Percentiles rank a stretch among this genome's conserved stretches.
Evolutionary conservation across 2,888 invertebrate genomes (phyloP).

Genomic region (Xestia c-nigrum): DNA sequence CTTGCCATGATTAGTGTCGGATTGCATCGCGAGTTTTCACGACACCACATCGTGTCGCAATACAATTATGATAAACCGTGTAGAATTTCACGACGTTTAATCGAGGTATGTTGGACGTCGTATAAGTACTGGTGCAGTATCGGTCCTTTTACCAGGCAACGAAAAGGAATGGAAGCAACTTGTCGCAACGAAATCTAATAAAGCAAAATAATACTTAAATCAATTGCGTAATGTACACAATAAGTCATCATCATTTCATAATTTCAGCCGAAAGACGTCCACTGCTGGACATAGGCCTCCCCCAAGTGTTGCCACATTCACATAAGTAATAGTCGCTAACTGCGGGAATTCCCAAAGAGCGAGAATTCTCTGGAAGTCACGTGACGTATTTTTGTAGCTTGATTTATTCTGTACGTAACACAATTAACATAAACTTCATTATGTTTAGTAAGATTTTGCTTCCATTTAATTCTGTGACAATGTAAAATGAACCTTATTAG

Average conservation of each 20-base stretch:
- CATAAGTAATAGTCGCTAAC: not conserved
- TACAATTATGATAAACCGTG: not conserved
- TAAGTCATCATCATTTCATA: no score
- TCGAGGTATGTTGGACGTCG: no score
- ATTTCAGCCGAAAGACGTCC: no score
- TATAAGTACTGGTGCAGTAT: no score
- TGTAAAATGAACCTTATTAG: conserved; percentile 3
- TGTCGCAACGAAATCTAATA: no score
- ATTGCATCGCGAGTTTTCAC: not conserved
- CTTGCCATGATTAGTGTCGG: not conserved
- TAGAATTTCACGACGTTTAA: no score
- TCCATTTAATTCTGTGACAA: not conserved
- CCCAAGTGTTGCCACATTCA: no score
- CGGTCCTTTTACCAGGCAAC: no score
- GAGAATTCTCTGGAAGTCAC: not conserved
- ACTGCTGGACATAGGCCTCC: no score
- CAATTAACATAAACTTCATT: not conserved
- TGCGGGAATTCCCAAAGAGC: not conserved
- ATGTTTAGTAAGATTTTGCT: not conserved
- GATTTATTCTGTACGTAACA: not conserved
- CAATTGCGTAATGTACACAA: not conserved
- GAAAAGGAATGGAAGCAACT: no score
- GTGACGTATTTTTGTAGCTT: not conserved
- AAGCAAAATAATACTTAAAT: not conserved
- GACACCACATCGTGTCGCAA: not conserved